These are phyloP conservation scores for Pseudomyrmex sp. DNA, from an alignment of 1,140 invertebrate genomes.

Conservation along the genomic window DNA sequence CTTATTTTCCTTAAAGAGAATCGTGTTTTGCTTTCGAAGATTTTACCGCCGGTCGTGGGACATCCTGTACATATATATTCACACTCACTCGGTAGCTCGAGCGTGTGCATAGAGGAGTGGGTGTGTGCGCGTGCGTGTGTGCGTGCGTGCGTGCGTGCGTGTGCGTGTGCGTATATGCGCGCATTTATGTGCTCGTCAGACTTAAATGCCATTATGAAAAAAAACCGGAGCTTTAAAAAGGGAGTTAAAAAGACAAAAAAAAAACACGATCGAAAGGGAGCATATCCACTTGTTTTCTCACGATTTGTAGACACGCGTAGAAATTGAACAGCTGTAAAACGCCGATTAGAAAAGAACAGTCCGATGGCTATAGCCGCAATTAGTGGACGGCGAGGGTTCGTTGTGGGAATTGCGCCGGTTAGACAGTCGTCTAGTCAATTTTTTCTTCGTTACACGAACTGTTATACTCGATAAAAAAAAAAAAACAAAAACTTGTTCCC, in stretches of 20 bases:
- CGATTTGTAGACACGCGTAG: conserved; percentile 39
- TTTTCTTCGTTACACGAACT: conserved; percentile 23
- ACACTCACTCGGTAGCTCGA: conserved; percentile 33
- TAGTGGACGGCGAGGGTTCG: conserved; percentile 51
- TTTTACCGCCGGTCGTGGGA: conserved; percentile 25
- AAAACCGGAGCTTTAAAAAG: conserved; percentile 50
- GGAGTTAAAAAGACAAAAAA: neutral
- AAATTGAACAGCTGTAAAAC: conserved; percentile 43
- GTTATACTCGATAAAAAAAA: conserved; percentile 23
- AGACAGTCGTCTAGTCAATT: conserved; percentile 42
- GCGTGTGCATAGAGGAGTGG: conserved; percentile 12
- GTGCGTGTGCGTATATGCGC: too few relatives aligned
- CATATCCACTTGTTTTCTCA: conserved; percentile 54
- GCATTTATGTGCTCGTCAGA: conserved; percentile 22
- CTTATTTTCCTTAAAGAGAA: neutral
- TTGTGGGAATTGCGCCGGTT: conserved; percentile 49
- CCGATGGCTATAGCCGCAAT: conserved; percentile 35
- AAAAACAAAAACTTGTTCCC: neutral
- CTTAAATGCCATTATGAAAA: conserved; percentile 35
- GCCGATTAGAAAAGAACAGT: conserved; percentile 25
- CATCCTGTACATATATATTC: conserved; percentile 42
- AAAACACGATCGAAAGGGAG: conserved; percentile 42
- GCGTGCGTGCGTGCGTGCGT: too few relatives aligned
- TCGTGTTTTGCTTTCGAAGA: conserved; percentile 18
- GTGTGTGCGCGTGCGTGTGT: too few relatives aligned